Evolutionary conservation across 35 echinoderm and acorn worm genomes (phyloP).

Genomic region (Hemicentrotus pulcherrimus): DNA sequence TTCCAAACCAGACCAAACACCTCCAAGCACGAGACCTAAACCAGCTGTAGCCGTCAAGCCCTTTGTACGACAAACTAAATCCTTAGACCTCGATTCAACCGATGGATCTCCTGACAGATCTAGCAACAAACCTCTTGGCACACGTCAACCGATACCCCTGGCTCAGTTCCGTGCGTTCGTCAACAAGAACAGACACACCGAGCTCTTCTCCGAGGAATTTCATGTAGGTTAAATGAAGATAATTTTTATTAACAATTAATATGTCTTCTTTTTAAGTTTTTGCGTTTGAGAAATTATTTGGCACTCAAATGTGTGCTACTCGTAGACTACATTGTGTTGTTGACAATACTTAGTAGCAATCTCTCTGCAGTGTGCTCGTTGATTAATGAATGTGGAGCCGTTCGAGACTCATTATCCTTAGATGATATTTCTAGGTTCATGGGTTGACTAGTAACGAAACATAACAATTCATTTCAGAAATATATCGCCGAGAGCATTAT

Average conservation of each 20-base stretch:
- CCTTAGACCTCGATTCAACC: not conserved
- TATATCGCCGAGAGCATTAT: too few relatives aligned
- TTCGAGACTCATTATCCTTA: too few relatives aligned
- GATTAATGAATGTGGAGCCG: too few relatives aligned
- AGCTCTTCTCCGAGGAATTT: not conserved
- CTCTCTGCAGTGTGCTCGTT: too few relatives aligned
- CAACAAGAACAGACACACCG: not conserved
- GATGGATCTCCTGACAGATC: not conserved
- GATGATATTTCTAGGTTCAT: too few relatives aligned
- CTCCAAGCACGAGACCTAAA: too few relatives aligned
- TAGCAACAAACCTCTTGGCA: not conserved
- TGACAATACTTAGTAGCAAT: too few relatives aligned
- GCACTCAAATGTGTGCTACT: not conserved
- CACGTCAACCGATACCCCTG: not conserved
- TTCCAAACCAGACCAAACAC: not conserved
- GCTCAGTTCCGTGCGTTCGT: not conserved
- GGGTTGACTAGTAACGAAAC: too few relatives aligned
- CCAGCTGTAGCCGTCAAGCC: not conserved
- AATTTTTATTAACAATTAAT: not conserved
- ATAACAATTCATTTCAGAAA: too few relatives aligned
- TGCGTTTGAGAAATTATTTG: not conserved
- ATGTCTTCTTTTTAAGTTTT: not conserved
- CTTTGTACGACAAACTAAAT: not conserved
- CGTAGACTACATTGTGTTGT: too few relatives aligned
- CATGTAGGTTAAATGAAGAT: not conserved